Conservation (phyloP, 2,888 invertebrate species). For the Halictus ligatus region DNA sequence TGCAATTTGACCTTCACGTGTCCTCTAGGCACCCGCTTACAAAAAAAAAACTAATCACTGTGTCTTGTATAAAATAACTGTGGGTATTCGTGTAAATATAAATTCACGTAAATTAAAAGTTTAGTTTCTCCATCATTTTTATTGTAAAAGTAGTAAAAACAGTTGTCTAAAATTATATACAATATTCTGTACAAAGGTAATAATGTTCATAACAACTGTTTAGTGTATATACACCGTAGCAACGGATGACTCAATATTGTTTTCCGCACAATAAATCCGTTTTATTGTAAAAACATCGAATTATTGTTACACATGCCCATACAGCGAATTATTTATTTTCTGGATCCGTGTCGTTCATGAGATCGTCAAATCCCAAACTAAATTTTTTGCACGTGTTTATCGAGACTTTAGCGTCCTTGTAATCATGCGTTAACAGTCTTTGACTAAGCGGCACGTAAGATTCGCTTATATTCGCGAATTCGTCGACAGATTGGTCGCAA, state of each 20-base stretch:
- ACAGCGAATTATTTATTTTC: not conserved
- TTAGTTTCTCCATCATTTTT: not conserved
- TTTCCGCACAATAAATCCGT: not conserved
- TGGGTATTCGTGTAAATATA: not conserved
- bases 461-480: conserved; percentile 73
- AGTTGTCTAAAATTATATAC: not conserved
- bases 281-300: not conserved
- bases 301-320: not conserved
- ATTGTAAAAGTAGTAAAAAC: not conserved
- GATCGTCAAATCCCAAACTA: conserved; percentile 58
- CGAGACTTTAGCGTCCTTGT: not conserved
- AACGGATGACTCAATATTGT: not conserved
- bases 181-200: conserved; percentile 14
- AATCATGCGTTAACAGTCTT: conserved; percentile 60
- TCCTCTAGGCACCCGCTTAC: too few species aligned
- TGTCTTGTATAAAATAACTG: too few species aligned
- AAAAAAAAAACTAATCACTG: too few species aligned
- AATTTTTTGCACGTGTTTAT: conserved; percentile 32
- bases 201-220: conserved; percentile 17
- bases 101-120: not conserved
- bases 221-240: not conserved
- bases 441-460: conserved; percentile 77
- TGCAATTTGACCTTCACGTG: too few species aligned
- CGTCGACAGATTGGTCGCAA: conserved; percentile 61
- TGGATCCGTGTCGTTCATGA: conserved; percentile 54